Conservation (phyloP, 1,140 invertebrate genomes). For the Drosophila eugracilis region DNA sequence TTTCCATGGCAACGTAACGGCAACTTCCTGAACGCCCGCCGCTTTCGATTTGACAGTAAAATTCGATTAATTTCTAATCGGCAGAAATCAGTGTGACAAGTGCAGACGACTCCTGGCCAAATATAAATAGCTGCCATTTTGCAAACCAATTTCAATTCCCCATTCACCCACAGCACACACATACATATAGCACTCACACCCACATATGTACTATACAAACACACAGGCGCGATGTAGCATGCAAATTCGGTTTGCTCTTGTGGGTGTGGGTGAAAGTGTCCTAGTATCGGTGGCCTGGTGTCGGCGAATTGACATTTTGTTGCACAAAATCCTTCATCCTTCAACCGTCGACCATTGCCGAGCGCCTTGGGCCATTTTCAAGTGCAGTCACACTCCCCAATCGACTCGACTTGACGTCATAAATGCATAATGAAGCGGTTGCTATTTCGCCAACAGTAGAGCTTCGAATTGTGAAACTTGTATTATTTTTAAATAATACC, state of each 20-base stretch:
- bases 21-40: constrained; percentile 52
- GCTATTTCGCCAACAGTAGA: constrained; percentile 9
- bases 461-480: not conserved
- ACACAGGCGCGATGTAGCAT: constrained; percentile 53
- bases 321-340: constrained; percentile 43
- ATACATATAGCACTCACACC: constrained; percentile 14
- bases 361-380: constrained; percentile 26
- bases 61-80: constrained; percentile 84
- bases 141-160: constrained; percentile 59
- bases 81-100: constrained; percentile 77
- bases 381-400: constrained; percentile 42
- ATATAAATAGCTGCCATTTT: constrained; percentile 66
- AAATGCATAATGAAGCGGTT: constrained; percentile 27
- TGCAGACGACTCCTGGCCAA: constrained; percentile 60
- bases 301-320: constrained; percentile 62
- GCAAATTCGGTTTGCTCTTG: constrained; percentile 62
- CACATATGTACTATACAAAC: constrained; percentile 25
- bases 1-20: constrained; percentile 75
- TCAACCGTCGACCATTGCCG: not conserved
- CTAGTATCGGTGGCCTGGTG: constrained; percentile 23
- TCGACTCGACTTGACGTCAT: constrained; percentile 39
- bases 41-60: constrained; percentile 80
- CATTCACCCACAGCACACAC: constrained; percentile 19
- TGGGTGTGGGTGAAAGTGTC: constrained; percentile 31
- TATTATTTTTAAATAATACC: too few relatives aligned